Conservation (phyloP, 2,113 vertebrate genomes). For the Anguilla rostrata region DNA sequence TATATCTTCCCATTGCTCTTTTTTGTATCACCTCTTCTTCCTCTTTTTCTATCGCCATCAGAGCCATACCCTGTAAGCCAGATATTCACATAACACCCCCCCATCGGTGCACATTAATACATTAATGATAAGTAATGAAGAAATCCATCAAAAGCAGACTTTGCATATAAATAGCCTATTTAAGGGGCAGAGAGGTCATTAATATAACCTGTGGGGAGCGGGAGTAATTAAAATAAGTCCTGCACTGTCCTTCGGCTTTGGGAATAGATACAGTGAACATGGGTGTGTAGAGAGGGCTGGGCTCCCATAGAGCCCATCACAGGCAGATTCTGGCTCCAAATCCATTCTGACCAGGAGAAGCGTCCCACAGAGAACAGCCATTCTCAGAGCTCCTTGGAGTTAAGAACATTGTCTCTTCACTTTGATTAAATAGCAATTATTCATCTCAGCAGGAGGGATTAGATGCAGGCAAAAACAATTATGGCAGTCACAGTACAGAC, state of each 20-base stretch:
- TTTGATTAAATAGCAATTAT: constrained; percentile 15
- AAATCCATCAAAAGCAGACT: constrained; percentile 73
- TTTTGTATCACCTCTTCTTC: neutral
- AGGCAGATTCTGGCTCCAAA: neutral
- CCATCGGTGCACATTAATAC: constrained; percentile 62
- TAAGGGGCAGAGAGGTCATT: constrained; percentile 67
- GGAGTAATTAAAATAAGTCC: constrained; percentile 65
- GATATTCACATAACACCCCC: constrained; percentile 42
- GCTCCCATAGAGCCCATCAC: neutral
- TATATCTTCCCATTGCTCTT: neutral
- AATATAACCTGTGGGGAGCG: constrained; percentile 67
- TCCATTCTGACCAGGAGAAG: neutral
- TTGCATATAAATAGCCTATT: constrained; percentile 82
- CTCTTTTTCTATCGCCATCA: constrained; percentile 22
- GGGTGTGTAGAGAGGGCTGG: constrained; percentile 17
- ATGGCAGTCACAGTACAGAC: neutral
- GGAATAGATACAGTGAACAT: constrained; percentile 49
- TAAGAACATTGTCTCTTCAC: neutral
- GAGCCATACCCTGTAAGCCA: constrained; percentile 47
- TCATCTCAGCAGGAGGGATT: constrained; percentile 5
- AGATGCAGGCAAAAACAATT: neutral
- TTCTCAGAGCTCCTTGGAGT: neutral
- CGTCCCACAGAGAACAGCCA: neutral
- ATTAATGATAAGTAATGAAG: constrained; percentile 79
- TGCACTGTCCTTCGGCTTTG: constrained; percentile 35